These are phyloP conservation scores for Jacana jacana DNA, from an alignment of 2,113 vertebrate species.

Conservation along the genomic window DNA sequence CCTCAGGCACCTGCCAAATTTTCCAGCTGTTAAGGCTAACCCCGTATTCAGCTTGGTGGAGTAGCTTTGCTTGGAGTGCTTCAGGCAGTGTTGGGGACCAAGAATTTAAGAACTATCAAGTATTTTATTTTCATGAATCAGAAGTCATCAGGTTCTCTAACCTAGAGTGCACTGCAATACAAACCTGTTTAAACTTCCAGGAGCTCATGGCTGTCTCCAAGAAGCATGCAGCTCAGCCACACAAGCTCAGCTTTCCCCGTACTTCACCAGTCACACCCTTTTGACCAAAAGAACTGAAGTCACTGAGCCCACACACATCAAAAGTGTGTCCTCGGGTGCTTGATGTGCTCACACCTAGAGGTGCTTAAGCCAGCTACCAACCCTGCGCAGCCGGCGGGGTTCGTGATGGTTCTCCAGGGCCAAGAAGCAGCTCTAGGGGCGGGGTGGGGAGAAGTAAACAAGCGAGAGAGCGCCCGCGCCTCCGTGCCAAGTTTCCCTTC, in stretches of 20 bases:
- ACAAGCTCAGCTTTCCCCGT: background rate
- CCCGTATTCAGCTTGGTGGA: background rate
- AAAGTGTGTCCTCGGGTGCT: no score
- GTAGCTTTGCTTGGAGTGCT: background rate
- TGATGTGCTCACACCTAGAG: no score
- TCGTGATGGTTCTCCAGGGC: fast-evolving
- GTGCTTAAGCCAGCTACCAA: no score
- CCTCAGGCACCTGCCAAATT: background rate
- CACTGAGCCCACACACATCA: background rate
- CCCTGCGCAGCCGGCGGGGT: background rate
- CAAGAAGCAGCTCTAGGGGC: background rate
- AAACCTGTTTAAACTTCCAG: background rate
- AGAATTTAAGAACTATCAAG: background rate
- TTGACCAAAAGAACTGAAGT: background rate
- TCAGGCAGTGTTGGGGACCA: background rate
- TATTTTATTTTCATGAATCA: background rate
- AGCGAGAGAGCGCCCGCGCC: no score
- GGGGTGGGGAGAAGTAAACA: background rate
- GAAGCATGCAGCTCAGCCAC: background rate
- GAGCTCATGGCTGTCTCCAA: background rate
- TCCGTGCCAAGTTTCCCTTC: background rate
- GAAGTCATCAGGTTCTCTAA: background rate
- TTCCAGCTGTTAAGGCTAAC: background rate
- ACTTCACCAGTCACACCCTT: background rate
- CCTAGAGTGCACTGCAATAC: background rate